Evolutionary conservation across 2,797 vertebrate genomes (phyloP).

Genomic region (Acanthurus lineatus): DNA sequence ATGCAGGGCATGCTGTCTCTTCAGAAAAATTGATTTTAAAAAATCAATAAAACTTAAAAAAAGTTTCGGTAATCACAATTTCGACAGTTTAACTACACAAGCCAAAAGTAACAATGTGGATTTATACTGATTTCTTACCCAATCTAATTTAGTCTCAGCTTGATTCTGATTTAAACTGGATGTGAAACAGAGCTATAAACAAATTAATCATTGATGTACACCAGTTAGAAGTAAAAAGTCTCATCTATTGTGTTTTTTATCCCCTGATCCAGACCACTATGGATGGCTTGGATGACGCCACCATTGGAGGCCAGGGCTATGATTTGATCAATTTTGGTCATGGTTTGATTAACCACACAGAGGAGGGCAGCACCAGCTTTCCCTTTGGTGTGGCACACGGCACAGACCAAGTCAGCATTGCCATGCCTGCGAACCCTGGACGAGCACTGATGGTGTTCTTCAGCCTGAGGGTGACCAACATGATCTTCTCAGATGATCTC

Average conservation of each 20-base stretch:
- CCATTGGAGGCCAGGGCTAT: constrained; percentile 50
- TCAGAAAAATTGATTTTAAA: background rate
- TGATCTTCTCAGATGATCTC: constrained; percentile 97
- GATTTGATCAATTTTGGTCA: constrained; percentile 64
- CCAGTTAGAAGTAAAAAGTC: background rate
- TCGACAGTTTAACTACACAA: background rate
- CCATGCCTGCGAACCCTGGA: constrained; percentile 84
- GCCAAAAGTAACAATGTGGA: background rate
- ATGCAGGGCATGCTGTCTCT: background rate
- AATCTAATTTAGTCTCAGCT: background rate
- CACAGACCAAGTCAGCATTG: constrained; percentile 85
- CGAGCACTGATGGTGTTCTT: constrained; percentile 96
- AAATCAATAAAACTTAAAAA: background rate
- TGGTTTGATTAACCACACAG: constrained; percentile 79
- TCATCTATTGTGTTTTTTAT: constrained; percentile 13
- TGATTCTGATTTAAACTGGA: background rate
- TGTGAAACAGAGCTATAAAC: background rate
- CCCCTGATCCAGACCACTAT: constrained; percentile 57
- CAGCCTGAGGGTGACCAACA: constrained; percentile 97
- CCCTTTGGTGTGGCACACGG: constrained; percentile 80
- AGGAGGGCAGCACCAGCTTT: constrained; percentile 86
- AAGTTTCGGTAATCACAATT: background rate
- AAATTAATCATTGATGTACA: background rate
- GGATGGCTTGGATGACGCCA: constrained; percentile 49
- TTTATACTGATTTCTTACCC: background rate